These are phyloP conservation scores for Varanus salvator DNA, from an alignment of 2,113 vertebrate genomes.

Conservation along the genomic window DNA sequence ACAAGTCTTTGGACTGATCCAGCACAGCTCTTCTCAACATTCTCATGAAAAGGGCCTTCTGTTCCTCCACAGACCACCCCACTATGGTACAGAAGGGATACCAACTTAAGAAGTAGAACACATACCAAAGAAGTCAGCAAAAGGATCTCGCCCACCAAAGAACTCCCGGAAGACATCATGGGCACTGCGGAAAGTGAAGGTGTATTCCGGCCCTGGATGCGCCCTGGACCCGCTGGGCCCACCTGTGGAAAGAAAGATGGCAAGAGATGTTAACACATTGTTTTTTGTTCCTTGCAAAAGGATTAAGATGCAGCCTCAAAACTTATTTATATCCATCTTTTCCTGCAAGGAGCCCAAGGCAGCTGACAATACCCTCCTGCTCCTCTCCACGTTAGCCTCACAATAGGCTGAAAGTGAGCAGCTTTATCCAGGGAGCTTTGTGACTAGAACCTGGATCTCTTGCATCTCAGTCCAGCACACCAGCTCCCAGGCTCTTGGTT, in stretches of 20 bases:
- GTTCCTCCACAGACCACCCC: no score
- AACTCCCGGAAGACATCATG: conserved; percentile 97
- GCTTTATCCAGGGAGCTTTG: no score
- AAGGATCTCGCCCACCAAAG: conserved; percentile 92
- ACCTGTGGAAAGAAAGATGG: conserved; percentile 21
- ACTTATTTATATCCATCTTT: no score
- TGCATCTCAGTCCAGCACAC: no score
- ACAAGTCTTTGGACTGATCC: no score
- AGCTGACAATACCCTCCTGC: no score
- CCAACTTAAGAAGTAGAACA: not conserved
- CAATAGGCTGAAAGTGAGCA: no score
- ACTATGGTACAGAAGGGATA: not conserved
- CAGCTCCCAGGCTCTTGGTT: not conserved
- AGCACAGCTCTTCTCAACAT: no score
- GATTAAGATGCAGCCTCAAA: not conserved
- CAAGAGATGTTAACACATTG: not conserved
- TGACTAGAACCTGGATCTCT: no score
- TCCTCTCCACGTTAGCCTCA: no score
- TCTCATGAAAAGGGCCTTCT: not conserved
- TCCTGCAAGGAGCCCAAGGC: no score
- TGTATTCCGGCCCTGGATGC: conserved; percentile 81
- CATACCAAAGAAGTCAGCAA: conserved; percentile 91
- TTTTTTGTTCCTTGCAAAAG: not conserved
- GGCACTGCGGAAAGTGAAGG: conserved; percentile 95
- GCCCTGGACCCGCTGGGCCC: conserved; percentile 74